phyloP scores from a whole-genome alignment of 2,113 vertebrate genomes.

The Platycercus adscitus region DNA sequence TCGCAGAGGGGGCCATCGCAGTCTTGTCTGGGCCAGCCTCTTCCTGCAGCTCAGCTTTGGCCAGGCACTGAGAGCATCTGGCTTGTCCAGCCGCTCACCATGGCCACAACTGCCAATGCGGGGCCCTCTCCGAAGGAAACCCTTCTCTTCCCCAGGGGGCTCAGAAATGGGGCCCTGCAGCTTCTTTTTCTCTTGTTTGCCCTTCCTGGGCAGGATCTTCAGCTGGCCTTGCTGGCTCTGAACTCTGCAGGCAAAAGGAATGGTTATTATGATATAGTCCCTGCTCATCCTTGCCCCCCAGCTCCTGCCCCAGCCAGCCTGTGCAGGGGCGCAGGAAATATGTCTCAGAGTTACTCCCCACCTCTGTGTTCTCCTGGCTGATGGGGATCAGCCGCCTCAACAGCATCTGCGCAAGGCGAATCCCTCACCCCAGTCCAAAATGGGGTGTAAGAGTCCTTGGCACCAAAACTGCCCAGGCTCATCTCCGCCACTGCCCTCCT shows the following conservation, averaged over 20 bases:
- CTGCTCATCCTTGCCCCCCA: background rate
- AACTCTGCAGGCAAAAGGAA: slow-evolving; percentile 37
- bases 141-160: slow-evolving; percentile 62
- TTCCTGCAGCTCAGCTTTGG: slow-evolving; percentile 75
- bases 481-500: too few relatives aligned
- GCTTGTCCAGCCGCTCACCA: slow-evolving; percentile 13
- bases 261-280: background rate
- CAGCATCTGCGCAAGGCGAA: rapidly evolving
- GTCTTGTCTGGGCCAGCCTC: slow-evolving; percentile 29
- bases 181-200: slow-evolving; percentile 44
- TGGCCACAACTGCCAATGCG: slow-evolving; percentile 66
- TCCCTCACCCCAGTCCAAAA: background rate
- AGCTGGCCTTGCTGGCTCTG: background rate
- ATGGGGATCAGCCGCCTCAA: rapidly evolving
- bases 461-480: background rate
- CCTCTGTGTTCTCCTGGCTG: background rate
- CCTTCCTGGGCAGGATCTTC: slow-evolving; percentile 83
- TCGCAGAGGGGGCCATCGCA: background rate
- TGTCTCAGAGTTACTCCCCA: background rate
- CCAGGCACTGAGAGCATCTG: slow-evolving; percentile 50
- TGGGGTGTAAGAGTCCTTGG: background rate
- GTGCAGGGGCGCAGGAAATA: rapidly evolving
- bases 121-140: slow-evolving; percentile 72
- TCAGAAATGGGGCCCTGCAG: rapidly evolving
- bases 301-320: background rate